A percentile compares a stretch with the other conserved stretches of the same genome.
Evolutionary conservation across 2,888 invertebrate species (phyloP).

Genomic region (Dolomedes plantarius): DNA sequence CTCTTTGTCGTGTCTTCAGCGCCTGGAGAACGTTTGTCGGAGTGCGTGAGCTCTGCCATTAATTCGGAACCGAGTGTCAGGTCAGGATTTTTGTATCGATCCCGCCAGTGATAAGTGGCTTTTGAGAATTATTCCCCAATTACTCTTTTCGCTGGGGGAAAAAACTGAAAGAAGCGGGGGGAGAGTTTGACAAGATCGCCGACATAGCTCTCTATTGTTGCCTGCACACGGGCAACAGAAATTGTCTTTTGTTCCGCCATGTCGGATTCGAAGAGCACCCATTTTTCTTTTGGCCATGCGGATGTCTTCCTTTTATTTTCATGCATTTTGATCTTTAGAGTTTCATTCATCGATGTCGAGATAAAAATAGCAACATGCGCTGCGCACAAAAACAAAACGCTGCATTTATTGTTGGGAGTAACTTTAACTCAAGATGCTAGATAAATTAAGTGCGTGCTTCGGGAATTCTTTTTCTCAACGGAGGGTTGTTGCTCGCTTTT

Average conservation of each 20-base stretch:
- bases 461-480: not conserved
- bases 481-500: too few relatives aligned
- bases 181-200: constrained; percentile 63
- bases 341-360: constrained; percentile 1
- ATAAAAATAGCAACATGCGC: constrained; percentile 11
- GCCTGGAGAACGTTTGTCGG: constrained; percentile 43
- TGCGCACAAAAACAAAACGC: not conserved
- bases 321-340: constrained; percentile 3
- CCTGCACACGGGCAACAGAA: constrained; percentile 56
- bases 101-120: constrained; percentile 65
- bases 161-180: constrained; percentile 40
- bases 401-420: constrained; percentile 5
- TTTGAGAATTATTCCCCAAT: constrained; percentile 68
- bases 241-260: constrained; percentile 62
- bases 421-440: not conserved
- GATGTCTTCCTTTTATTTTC: constrained; percentile 31
- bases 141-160: constrained; percentile 55
- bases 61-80: constrained; percentile 63
- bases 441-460: not conserved
- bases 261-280: constrained; percentile 42
- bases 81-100: constrained; percentile 68
- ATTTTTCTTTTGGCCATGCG: constrained; percentile 35
- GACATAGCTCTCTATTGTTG: constrained; percentile 60
- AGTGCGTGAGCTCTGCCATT: constrained; percentile 54
- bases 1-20: constrained; percentile 41